phyloP scores from a whole-genome alignment of 2,888 invertebrate species.

The Lacanobia wlatinum region DNA sequence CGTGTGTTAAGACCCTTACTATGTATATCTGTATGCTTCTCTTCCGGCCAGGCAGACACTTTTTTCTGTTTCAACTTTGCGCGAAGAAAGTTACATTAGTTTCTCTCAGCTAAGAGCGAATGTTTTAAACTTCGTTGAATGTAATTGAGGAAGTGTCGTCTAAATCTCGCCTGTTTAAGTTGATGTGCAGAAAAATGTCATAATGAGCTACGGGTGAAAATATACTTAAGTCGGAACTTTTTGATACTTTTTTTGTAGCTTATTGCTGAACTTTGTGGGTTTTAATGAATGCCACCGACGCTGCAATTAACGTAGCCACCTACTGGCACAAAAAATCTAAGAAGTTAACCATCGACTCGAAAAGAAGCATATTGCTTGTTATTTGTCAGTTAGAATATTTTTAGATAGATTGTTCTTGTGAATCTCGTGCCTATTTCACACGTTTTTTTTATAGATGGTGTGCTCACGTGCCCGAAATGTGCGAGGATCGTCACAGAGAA shows the following conservation, averaged over 20 bases:
- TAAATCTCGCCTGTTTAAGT: conserved; percentile 27
- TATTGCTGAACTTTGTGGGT: too few species aligned
- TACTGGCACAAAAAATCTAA: too few species aligned
- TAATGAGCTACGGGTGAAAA: neutral
- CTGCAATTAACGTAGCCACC: too few species aligned
- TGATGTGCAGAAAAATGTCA: conserved; percentile 19
- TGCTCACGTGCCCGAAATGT: too few species aligned
- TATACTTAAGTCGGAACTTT: neutral
- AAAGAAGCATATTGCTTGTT: too few species aligned
- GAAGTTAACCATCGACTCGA: too few species aligned
- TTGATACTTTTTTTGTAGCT: too few species aligned
- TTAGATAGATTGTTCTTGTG: too few species aligned
- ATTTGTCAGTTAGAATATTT: neutral
- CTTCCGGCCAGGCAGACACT: conserved; percentile 21
- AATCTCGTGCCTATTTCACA: too few species aligned
- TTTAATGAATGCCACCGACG: too few species aligned
- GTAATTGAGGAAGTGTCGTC: conserved; percentile 55
- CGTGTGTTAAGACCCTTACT: conserved; percentile 15
- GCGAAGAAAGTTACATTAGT: conserved; percentile 56
- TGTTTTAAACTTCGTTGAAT: conserved; percentile 44
- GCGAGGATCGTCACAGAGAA: too few species aligned
- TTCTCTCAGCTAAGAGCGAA: conserved; percentile 26
- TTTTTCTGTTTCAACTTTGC: conserved; percentile 48
- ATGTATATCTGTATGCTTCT: conserved; percentile 30
- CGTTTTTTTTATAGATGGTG: too few species aligned